Base-by-base conservation (phyloP, 2,113 vertebrate species). In the Laticauda laticaudata region DNA sequence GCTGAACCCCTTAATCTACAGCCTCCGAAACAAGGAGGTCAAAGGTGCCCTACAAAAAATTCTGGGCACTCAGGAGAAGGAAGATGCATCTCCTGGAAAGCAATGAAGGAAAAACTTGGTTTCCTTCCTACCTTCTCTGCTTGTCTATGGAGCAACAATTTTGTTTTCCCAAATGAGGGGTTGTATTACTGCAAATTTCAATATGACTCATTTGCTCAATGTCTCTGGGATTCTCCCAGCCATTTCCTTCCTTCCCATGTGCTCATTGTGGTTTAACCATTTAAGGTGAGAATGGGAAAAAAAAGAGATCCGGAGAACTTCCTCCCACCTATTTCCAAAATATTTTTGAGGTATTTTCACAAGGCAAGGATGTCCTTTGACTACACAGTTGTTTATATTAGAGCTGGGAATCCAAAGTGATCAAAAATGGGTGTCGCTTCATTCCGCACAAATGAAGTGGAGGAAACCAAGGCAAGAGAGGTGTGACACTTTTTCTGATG, bases 1-100 rank as follows among this genome's bases (percentile, higher is more conserved):
- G 86, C 48, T 92, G 57, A 92, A 92, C 91, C 91, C 91, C 3
- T 12, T 92, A 12, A 92, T 88, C 86, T 92, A 92, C 48, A 92
- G 91, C 48, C 48, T 92, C 86, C 57, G 86, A 21, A 92, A 92
- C 86, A 54, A 88, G 86, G 91, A 92, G 1, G 91, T 92, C 29
- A 92, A 92, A n/a, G 86, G 11, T 3, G 91, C 91, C 29, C 48
- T 92, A 23, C 21, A 14, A n/a, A 92, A 92, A 6, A 15, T 45
- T 2, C 57, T 92, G 45, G 29, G 26, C 61, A n/a, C 3, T 29
- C 10, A 64, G 61, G 26, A 29, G 24, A 61, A 61, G 59, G 24
- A 61, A 3, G 3, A 61, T 29, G 59, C 59, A 9, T 29, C 59
- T 29, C 10, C 26, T 61, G 59, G 59, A 61, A 61, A 2, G 9